Evolutionary conservation across 2,888 invertebrate species (phyloP).

Genomic region (Athetis lepigone): DNA sequence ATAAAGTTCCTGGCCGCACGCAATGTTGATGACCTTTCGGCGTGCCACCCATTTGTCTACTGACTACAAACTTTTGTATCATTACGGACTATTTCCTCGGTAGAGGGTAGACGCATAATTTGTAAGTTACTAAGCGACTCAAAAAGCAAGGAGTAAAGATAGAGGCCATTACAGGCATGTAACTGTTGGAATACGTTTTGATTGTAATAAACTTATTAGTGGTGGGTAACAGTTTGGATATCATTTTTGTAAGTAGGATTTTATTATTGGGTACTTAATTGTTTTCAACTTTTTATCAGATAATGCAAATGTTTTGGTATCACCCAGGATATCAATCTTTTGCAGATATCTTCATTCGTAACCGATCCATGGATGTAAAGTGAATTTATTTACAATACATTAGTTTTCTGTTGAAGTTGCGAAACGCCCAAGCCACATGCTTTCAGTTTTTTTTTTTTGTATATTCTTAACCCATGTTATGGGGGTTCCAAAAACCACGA

Average conservation of each 20-base stretch:
- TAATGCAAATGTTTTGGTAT: too few species aligned
- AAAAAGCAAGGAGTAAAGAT: conserved; percentile 3
- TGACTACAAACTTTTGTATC: conserved; percentile 36
- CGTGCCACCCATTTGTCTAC: conserved; percentile 45
- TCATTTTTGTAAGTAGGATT: background rate
- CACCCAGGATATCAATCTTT: too few species aligned
- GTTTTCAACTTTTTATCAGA: conserved; percentile 5
- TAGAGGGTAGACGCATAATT: conserved; percentile 36
- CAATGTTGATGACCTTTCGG: conserved; percentile 65
- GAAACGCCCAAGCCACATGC: too few species aligned
- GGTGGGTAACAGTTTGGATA: conserved; percentile 22
- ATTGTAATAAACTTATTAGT: too few species aligned
- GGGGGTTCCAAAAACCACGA: too few species aligned
- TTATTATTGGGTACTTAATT: background rate
- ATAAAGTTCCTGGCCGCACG: conserved; percentile 60
- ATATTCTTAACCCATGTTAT: too few species aligned
- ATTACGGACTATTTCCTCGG: conserved; percentile 44
- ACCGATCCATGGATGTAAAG: too few species aligned
- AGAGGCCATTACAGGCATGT: conserved; percentile 22
- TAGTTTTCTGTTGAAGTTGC: too few species aligned
- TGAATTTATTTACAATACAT: too few species aligned
- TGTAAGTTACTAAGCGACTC: conserved; percentile 11
- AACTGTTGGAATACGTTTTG: conserved; percentile 10
- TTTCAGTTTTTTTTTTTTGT: too few species aligned
- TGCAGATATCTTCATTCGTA: too few species aligned